A percentile compares a stretch with the other conserved stretches of the same genome.
Conservation (phyloP, 2,888 invertebrate genomes). For the Monoplex corrugatus region DNA sequence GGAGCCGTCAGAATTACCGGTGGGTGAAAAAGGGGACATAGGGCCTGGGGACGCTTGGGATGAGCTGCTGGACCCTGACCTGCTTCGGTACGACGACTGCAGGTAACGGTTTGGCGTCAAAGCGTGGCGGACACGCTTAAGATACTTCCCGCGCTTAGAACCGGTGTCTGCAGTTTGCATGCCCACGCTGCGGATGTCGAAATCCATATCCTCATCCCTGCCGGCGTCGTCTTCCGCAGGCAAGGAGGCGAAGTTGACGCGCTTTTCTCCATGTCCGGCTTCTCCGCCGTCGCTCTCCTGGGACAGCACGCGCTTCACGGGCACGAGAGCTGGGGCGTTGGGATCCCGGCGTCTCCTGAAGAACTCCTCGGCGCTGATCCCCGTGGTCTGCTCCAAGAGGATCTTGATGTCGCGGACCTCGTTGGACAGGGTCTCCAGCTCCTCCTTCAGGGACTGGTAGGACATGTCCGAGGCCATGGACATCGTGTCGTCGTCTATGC, state of each 20-base stretch:
- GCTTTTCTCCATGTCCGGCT: conserved; percentile 36
- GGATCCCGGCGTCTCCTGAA: conserved; percentile 37
- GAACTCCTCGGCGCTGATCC: conserved; percentile 60
- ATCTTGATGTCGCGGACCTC: conserved; percentile 70
- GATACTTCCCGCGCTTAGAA: conserved; percentile 3
- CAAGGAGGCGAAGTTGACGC: conserved; percentile 50
- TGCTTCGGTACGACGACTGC: neutral
- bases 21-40: neutral
- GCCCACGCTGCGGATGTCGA: conserved; percentile 54
- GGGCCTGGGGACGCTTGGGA: neutral
- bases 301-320: neutral
- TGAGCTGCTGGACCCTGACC: neutral
- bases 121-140: conserved; percentile 40
- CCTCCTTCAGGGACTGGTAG: conserved; percentile 55
- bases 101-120: conserved; percentile 26
- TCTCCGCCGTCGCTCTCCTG: neutral
- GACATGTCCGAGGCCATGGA: conserved; percentile 53
- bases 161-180: conserved; percentile 48
- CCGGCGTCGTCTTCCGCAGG: neutral
- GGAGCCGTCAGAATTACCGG: neutral
- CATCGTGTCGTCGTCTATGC: conserved; percentile 44
- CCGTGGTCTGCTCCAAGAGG: conserved; percentile 67
- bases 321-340: neutral
- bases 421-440: conserved; percentile 65
- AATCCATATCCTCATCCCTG: conserved; percentile 41